These are phyloP conservation scores for Stenopsyche tienmushanensis DNA, from an alignment of 1,140 invertebrate species.

Conservation along the genomic window DNA sequence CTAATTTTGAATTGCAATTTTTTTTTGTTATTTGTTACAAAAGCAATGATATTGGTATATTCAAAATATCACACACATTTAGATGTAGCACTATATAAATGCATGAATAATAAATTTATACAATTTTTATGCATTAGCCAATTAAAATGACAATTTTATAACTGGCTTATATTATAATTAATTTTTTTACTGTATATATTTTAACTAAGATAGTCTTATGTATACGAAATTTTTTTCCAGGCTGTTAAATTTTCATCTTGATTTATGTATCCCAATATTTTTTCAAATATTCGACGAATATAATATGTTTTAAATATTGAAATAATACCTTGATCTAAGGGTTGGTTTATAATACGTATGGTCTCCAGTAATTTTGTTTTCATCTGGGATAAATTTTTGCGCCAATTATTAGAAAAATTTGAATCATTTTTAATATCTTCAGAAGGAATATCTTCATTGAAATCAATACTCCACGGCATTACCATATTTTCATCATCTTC, in stretches of 20 bases:
- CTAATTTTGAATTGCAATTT: no score
- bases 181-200: neutral
- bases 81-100: neutral
- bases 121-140: neutral
- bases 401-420: conserved; percentile 66
- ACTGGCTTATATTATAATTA: neutral
- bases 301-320: no score
- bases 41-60: no score
- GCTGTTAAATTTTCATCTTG: no score
- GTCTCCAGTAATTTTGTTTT: conserved; percentile 67
- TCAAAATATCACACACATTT: neutral
- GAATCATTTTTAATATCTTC: conserved; percentile 43
- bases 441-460: conserved; percentile 44
- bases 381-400: conserved; percentile 71
- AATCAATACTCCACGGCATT: conserved; percentile 42
- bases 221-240: no score
- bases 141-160: neutral
- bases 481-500: conserved; percentile 46
- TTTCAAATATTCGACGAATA: no score
- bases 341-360: conserved; percentile 88
- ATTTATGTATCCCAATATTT: no score
- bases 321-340: no score
- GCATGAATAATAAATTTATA: neutral
- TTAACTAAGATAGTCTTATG: no score
- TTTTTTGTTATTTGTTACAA: no score